Evolutionary conservation across 2,797 vertebrate genomes (phyloP).

Genomic region (Syndactyla subalaris): DNA sequence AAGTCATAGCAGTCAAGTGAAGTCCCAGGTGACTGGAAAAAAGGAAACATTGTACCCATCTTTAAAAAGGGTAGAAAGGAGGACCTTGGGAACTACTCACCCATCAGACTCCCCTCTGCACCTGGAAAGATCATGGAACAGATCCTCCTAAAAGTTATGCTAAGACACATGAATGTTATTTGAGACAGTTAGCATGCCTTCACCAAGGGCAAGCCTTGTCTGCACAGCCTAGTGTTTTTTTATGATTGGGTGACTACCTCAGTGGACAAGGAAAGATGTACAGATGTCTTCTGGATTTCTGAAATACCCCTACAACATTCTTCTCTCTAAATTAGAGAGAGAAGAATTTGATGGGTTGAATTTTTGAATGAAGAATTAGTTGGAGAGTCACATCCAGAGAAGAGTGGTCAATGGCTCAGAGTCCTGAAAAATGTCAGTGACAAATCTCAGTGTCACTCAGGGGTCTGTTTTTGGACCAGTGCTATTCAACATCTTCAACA

Average conservation of each 20-base stretch:
- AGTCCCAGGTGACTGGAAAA: not conserved
- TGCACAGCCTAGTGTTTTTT: not conserved
- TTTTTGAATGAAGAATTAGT: not conserved
- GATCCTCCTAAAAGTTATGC: not conserved
- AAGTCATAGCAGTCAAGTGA: not conserved
- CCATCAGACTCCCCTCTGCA: not conserved
- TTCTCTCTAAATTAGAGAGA: not conserved
- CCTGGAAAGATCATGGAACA: not conserved
- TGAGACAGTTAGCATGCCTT: not conserved
- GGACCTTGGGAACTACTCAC: not conserved
- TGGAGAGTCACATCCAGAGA: rapidly evolving
- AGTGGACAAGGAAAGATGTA: not conserved
- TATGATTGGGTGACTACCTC: not conserved
- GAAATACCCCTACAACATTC: rapidly evolving
- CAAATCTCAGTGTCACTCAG: not conserved
- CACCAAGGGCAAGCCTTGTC: not conserved
- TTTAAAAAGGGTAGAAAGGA: not conserved
- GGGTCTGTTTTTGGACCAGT: too few species aligned
- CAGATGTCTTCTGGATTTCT: not conserved
- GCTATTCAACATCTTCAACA: not conserved
- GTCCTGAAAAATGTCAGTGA: not conserved
- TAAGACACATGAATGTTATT: not conserved
- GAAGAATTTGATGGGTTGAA: not conserved
- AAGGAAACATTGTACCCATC: not conserved
- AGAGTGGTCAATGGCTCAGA: not conserved